Percentiles rank a stretch among this genome's conserved stretches.
phyloP scores from a whole-genome alignment of 2,113 vertebrate species.

The Solea senegalensis region DNA sequence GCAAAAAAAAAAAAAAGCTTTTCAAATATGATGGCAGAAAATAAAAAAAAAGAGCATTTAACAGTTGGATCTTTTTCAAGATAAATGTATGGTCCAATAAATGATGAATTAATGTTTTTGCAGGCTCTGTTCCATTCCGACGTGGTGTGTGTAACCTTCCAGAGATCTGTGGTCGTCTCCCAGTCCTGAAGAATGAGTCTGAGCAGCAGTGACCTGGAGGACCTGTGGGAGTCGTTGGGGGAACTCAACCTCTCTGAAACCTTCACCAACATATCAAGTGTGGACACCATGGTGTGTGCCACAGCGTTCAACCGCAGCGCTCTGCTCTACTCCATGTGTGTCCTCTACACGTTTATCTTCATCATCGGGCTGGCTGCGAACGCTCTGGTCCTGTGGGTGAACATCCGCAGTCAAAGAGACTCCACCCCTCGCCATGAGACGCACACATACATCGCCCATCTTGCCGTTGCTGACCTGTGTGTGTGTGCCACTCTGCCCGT shows the following conservation, averaged over 20 bases:
- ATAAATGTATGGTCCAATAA: constrained; percentile 21
- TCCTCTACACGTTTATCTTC: constrained; percentile 94
- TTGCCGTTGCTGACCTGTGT: constrained; percentile 91
- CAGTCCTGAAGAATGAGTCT: constrained; percentile 74
- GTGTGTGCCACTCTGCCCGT: constrained; percentile 92
- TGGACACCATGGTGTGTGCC: constrained; percentile 81
- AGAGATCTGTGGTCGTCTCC: constrained; percentile 28
- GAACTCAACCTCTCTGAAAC: constrained; percentile 86
- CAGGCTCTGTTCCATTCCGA: constrained; percentile 46
- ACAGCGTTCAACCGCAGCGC: constrained; percentile 81
- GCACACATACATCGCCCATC: constrained; percentile 92
- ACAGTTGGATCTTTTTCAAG: constrained; percentile 1
- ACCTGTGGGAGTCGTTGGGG: constrained; percentile 78
- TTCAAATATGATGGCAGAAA: constrained; percentile 26
- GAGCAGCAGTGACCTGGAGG: constrained; percentile 75
- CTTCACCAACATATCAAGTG: constrained; percentile 80
- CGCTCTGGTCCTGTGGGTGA: constrained; percentile 93
- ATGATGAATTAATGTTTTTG: constrained; percentile 47
- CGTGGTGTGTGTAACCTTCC: constrained; percentile 42
- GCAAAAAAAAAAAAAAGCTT: constrained; percentile 35
- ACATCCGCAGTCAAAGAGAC: constrained; percentile 88
- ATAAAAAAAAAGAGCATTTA: constrained; percentile 3
- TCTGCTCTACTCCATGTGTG: constrained; percentile 87
- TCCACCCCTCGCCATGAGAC: constrained; percentile 89
- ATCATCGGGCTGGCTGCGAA: constrained; percentile 91